Evolutionary conservation across 2,797 vertebrate genomes (phyloP).

Genomic region (Tenualosa ilisha): DNA sequence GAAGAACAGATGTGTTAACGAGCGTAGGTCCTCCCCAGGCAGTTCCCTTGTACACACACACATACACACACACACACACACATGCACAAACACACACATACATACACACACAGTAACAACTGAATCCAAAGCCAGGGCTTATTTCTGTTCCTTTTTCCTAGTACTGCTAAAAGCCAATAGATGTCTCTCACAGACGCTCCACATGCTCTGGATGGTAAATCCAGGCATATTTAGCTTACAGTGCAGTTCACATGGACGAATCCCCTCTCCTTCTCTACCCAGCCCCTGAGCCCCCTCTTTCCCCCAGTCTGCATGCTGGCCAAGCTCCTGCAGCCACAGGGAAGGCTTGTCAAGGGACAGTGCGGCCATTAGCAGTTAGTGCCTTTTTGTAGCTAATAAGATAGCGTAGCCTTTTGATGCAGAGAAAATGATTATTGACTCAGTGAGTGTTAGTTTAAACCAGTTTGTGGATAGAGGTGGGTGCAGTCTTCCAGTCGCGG

Average conservation of each 20-base stretch:
- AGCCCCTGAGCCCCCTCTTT: neutral
- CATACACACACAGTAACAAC: slow-evolving; percentile 34
- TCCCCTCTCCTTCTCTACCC: neutral
- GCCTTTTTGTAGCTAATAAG: neutral
- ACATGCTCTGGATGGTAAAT: neutral
- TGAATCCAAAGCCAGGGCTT: neutral
- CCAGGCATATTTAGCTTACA: neutral
- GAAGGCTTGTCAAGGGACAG: neutral
- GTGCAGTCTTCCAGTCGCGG: neutral
- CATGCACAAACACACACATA: slow-evolving; percentile 34
- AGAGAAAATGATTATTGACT: slow-evolving; percentile 13
- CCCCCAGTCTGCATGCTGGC: neutral
- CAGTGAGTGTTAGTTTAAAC: slow-evolving; percentile 24
- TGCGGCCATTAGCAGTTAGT: neutral
- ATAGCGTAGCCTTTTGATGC: neutral
- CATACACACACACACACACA: slow-evolving; percentile 31
- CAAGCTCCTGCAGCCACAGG: neutral
- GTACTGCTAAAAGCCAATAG: neutral
- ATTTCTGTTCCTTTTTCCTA: neutral
- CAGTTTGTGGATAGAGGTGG: neutral
- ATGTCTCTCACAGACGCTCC: neutral
- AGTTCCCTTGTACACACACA: slow-evolving; percentile 30
- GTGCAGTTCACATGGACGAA: neutral
- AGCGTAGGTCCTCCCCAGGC: slow-evolving; percentile 40
- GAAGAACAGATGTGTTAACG: slow-evolving; percentile 72